Evolutionary conservation across 1,140 invertebrate genomes (phyloP).

Genomic region (Triops longicaudatus): DNA sequence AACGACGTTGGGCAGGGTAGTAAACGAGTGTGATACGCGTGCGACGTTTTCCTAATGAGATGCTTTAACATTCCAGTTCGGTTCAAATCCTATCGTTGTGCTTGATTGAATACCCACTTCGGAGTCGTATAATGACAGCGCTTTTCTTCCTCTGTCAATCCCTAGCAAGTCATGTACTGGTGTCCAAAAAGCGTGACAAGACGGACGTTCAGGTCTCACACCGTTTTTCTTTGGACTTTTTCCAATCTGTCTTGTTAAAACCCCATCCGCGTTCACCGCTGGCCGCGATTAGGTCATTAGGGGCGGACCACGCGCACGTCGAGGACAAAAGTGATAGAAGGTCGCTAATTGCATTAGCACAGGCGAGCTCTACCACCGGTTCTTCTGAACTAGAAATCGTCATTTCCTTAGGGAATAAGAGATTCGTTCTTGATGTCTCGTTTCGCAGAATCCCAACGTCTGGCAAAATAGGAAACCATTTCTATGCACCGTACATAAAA

Average conservation of each 20-base stretch:
- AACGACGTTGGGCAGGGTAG: background rate
- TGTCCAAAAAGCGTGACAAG: background rate
- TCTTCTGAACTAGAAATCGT: no score
- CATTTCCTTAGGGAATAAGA: no score
- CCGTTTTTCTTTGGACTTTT: background rate
- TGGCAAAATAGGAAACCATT: no score
- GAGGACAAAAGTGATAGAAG: background rate
- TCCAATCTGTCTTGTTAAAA: slow-evolving; percentile 8
- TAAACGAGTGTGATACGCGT: background rate
- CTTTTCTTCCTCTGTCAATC: background rate
- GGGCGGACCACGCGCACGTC: background rate
- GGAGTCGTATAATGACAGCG: background rate
- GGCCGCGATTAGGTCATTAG: background rate
- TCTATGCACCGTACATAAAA: no score
- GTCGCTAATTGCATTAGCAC: background rate
- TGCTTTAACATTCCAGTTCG: background rate
- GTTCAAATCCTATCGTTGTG: background rate
- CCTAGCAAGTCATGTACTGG: background rate
- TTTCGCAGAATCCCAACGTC: no score
- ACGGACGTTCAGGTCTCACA: background rate
- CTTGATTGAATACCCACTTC: background rate
- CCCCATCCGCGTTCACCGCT: background rate
- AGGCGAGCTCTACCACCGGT: background rate
- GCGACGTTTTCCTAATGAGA: background rate
- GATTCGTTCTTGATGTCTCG: no score